Base-by-base conservation (phyloP, 1,140 invertebrate species). In the Brachionus sp. region DNA sequence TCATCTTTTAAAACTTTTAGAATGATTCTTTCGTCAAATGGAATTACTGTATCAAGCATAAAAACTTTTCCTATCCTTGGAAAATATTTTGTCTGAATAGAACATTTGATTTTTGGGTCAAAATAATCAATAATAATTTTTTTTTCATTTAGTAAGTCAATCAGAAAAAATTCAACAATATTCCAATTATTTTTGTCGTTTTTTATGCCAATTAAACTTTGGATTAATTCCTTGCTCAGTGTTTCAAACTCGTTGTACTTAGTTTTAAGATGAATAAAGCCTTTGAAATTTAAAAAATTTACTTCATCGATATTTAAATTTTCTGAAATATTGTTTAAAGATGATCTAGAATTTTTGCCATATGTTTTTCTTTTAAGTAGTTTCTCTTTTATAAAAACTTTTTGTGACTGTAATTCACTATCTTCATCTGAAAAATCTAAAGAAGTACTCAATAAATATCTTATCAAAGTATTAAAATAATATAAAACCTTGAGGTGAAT, bases 1-100 rank as follows among this genome's bases (percentile, higher is more conserved):
- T 78, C 42, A 39, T 78, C 75, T 50, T 42, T 53, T 53, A 78
- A 19, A 12, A 78, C 75, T 62, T 62, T 78, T 16, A 78, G n/a
- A 50, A 78, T 16, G 5, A 78, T 19, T 33, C 33, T 46, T 7
- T 29, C 75, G 4, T 29, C 19, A 19, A 57, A 62, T 62, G 75
- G 46, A n/a, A 78, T 33, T 3, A 57, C 16, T 57, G 75, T 57
- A 10, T 62, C 53, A 37, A 78, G 53, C 53, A 53, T 78, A 37
- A 78, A 78, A 6, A 78, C 46, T 50, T 78, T 78, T 29, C 75
- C 75, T 33, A 78, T 53, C 19, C 23, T 33, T 5, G 44, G 44
- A 50, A 57, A 62, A 10, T 39, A 9, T 70, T 70, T 70, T 70
- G 66, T 70, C 6, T 39, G 10, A 7, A 70, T 39, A 16, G 16